phyloP scores from a whole-genome alignment of 2,888 invertebrate species.

The Kuschelorhynchus macadamiae region DNA sequence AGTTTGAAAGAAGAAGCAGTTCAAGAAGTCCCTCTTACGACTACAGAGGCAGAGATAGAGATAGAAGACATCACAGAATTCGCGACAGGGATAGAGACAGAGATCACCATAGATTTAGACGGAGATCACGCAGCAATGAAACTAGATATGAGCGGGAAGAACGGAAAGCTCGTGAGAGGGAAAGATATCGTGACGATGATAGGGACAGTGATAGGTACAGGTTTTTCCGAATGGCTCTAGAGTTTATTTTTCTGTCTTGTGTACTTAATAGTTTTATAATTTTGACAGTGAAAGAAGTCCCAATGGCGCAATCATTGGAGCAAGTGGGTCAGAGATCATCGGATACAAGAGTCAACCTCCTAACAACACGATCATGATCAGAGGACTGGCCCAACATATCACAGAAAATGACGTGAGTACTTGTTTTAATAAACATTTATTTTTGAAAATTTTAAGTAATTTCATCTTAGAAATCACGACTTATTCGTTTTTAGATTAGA shows the following conservation, averaged over 20 bases:
- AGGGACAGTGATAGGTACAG: conserved; percentile 68
- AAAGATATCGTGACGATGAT: conserved; percentile 66
- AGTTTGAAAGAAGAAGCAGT: conserved; percentile 61
- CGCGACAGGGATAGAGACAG: conserved; percentile 62
- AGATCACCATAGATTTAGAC: conserved; percentile 61
- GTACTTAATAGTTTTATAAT: conserved; percentile 57
- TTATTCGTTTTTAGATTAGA: conserved; percentile 74
- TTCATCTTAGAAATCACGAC: background rate
- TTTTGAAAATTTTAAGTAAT: too few relatives aligned
- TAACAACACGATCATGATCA: conserved; percentile 81
- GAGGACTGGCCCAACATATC: conserved; percentile 81
- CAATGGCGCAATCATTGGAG: conserved; percentile 65
- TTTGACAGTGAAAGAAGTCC: conserved; percentile 67
- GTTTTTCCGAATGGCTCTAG: conserved; percentile 58
- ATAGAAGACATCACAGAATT: conserved; percentile 61
- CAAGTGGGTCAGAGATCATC: conserved; percentile 68
- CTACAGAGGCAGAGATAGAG: conserved; percentile 60
- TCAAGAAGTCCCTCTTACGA: conserved; percentile 62
- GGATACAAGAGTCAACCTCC: conserved; percentile 69
- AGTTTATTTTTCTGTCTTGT: conserved; percentile 34
- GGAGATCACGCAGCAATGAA: conserved; percentile 64
- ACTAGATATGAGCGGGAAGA: conserved; percentile 66
- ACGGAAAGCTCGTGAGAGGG: conserved; percentile 64
- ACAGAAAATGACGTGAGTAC: conserved; percentile 81
- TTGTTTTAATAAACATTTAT: background rate